Evolutionary conservation across 2,797 vertebrate species (phyloP).

Genomic region (Phoeniculus purpureus): DNA sequence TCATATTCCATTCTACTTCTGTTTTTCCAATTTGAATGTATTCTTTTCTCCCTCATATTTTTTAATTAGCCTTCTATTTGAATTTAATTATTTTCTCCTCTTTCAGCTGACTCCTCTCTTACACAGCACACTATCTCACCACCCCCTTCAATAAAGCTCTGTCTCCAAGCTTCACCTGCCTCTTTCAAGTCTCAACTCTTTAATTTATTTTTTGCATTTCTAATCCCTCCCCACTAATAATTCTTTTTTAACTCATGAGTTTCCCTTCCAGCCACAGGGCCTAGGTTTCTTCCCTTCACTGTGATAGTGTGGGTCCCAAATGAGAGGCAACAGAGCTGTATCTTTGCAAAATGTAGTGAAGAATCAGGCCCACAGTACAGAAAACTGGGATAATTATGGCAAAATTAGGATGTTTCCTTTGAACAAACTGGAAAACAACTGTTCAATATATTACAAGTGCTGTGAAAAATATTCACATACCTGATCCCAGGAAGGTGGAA

Average conservation of each 20-base stretch:
- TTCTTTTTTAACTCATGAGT: slow-evolving; percentile 50
- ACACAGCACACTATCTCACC: slow-evolving; percentile 44
- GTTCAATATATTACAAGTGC: neutral
- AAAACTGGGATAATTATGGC: neutral
- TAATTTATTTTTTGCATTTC: slow-evolving; percentile 46
- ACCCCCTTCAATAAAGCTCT: slow-evolving; percentile 39
- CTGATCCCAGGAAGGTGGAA: neutral
- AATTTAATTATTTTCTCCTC: slow-evolving; percentile 63
- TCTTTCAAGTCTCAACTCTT: slow-evolving; percentile 29
- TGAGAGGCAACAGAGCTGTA: neutral
- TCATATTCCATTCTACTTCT: slow-evolving; percentile 33
- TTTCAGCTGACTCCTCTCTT: slow-evolving; percentile 52
- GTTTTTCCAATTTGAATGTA: slow-evolving; percentile 53
- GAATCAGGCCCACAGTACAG: neutral
- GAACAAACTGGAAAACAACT: neutral
- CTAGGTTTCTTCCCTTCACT: neutral
- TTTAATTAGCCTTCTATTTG: slow-evolving; percentile 65
- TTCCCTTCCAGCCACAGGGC: neutral
- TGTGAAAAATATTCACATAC: neutral
- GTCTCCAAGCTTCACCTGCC: slow-evolving; percentile 39
- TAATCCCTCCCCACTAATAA: neutral
- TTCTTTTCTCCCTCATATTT: slow-evolving; percentile 55
- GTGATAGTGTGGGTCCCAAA: neutral
- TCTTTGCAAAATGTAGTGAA: neutral
- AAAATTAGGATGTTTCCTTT: neutral